A percentile compares a stretch with the other conserved stretches of the same genome.
Evolutionary conservation across 2,888 invertebrate genomes (phyloP).

Genomic region (Pseudococcus jackbeardsleyi): DNA sequence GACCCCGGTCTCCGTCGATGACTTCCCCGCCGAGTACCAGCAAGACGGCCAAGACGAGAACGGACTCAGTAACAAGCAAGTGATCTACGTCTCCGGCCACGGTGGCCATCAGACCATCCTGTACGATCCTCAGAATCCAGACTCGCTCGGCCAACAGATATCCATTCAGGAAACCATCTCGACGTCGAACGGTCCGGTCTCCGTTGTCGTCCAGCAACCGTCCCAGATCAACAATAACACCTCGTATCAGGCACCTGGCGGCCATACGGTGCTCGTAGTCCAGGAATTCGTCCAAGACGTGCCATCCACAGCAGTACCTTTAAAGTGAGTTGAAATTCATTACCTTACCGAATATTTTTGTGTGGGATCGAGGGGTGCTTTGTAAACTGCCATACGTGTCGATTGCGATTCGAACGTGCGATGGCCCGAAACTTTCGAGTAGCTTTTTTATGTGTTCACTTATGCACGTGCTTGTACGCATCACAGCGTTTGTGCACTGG

Average conservation of each 20-base stretch:
- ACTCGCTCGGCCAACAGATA: slow-evolving; percentile 64
- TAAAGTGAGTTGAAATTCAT: slow-evolving; percentile 51
- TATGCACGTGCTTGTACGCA: slow-evolving; percentile 53
- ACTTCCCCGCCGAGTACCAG: slow-evolving; percentile 67
- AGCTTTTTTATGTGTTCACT: slow-evolving; percentile 20
- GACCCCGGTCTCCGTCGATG: slow-evolving; percentile 84
- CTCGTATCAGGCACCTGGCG: slow-evolving; percentile 70
- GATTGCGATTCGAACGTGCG: background rate
- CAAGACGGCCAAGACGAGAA: slow-evolving; percentile 63
- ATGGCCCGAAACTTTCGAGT: background rate
- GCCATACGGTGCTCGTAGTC: slow-evolving; percentile 79
- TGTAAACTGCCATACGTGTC: background rate
- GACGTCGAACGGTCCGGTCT: slow-evolving; percentile 71
- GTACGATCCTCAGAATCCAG: slow-evolving; percentile 66
- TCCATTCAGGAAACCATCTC: slow-evolving; percentile 66
- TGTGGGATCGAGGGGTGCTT: background rate
- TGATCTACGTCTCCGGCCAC: slow-evolving; percentile 68
- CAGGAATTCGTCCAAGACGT: slow-evolving; percentile 82
- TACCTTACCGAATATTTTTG: background rate
- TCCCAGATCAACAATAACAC: slow-evolving; percentile 69
- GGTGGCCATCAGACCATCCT: slow-evolving; percentile 66
- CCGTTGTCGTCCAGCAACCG: slow-evolving; percentile 74
- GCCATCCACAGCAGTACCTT: slow-evolving; percentile 67
- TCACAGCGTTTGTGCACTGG: slow-evolving; percentile 41
- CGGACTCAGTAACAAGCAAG: slow-evolving; percentile 66